These are phyloP conservation scores for Gonatopus flavifemur DNA, from an alignment of 1,140 invertebrate genomes.

Conservation along the genomic window DNA sequence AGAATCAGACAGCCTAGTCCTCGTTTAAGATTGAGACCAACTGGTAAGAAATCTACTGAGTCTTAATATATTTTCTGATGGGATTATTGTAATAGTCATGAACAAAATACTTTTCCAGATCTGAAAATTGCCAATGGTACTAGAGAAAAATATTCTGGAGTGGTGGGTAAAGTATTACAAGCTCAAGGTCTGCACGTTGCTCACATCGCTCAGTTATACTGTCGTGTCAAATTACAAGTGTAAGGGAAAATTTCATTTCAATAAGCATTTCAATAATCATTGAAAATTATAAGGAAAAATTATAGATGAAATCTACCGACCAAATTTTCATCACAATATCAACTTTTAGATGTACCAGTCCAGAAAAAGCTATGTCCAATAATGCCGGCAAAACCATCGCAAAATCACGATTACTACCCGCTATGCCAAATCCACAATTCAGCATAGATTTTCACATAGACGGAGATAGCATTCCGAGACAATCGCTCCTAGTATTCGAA, in stretches of 20 bases:
- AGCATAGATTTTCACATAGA: constrained; percentile 51
- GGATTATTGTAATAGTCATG: too few species aligned
- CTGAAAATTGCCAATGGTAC: constrained; percentile 40
- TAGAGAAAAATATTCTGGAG: constrained; percentile 47
- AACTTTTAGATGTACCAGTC: constrained; percentile 39
- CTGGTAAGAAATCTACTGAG: constrained; percentile 27
- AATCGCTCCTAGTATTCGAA: constrained; percentile 49
- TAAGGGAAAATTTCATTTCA: constrained; percentile 17
- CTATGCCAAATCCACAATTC: constrained; percentile 52
- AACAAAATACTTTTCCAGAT: constrained; percentile 28
- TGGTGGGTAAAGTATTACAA: constrained; percentile 52
- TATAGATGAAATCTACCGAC: neutral
- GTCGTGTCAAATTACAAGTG: constrained; percentile 49
- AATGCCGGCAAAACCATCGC: constrained; percentile 50
- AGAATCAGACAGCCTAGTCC: constrained; percentile 45
- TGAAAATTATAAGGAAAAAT: neutral
- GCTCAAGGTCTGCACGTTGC: constrained; percentile 53
- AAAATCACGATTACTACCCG: constrained; percentile 49
- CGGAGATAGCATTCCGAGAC: constrained; percentile 41
- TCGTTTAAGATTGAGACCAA: constrained; percentile 35
- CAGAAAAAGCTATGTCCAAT: constrained; percentile 34
- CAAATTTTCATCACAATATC: neutral
- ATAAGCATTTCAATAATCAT: neutral
- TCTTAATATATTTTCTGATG: neutral
- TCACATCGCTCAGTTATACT: constrained; percentile 50